Evolutionary conservation across 2,888 invertebrate species (phyloP).

Genomic region (Dryococelus australis): DNA sequence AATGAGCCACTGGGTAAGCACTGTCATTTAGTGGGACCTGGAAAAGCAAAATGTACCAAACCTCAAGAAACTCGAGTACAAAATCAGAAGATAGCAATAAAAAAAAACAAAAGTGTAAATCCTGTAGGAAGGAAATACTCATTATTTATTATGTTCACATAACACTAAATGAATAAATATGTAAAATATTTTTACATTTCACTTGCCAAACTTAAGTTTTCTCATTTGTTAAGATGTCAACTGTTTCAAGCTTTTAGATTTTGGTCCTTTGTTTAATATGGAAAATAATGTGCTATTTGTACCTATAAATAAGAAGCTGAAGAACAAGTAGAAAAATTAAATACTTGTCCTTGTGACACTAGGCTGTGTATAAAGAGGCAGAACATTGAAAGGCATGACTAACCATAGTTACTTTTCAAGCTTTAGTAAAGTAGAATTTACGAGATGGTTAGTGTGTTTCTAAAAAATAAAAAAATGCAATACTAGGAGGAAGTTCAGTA

Average conservation of each 20-base stretch:
- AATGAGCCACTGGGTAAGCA: not conserved
- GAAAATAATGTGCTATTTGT: not conserved
- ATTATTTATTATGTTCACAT: not conserved
- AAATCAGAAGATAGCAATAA: not conserved
- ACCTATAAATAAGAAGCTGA: not conserved
- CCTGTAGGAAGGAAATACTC: not conserved
- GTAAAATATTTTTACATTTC: too few relatives aligned
- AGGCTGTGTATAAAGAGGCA: not conserved
- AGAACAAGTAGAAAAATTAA: not conserved
- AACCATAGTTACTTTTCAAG: too few relatives aligned
- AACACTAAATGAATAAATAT: too few relatives aligned
- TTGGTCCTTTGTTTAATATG: not conserved
- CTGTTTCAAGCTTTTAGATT: not conserved
- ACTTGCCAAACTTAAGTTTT: too few relatives aligned
- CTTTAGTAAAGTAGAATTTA: too few relatives aligned
- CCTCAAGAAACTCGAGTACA: not conserved
- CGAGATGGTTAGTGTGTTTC: too few relatives aligned
- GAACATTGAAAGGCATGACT: not conserved
- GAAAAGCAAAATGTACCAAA: not conserved
- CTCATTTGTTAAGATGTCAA: not conserved
- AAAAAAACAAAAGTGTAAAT: not conserved
- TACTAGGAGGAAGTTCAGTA: slow-evolving; percentile 16
- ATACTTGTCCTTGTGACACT: not conserved
- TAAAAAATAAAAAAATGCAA: not conserved
- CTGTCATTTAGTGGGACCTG: not conserved